phyloP scores from a whole-genome alignment of 1,140 invertebrate species.

The Meloidogyne hapla region DNA sequence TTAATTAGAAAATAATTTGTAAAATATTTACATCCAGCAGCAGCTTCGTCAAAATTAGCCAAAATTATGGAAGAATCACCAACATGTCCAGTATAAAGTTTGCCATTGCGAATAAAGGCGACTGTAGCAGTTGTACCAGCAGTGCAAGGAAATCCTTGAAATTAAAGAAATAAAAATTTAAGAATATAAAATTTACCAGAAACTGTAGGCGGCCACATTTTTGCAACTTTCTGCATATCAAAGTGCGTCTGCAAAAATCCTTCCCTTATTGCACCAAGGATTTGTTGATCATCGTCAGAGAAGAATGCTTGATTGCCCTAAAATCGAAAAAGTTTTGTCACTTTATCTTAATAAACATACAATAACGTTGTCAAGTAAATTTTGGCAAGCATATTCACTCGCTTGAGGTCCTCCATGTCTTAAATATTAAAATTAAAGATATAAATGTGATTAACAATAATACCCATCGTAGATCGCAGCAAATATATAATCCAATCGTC shows the following conservation, averaged over 20 bases:
- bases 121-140: slow-evolving; percentile 39
- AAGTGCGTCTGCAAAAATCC: slow-evolving; percentile 33
- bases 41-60: slow-evolving; percentile 22
- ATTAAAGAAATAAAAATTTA: slow-evolving; percentile 6
- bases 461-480: slow-evolving; percentile 34
- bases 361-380: slow-evolving; percentile 37
- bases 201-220: slow-evolving; percentile 33
- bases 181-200: slow-evolving; percentile 31
- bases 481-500: slow-evolving; percentile 34
- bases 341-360: slow-evolving; percentile 3
- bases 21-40: slow-evolving; percentile 21
- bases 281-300: slow-evolving; percentile 34
- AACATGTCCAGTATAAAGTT: slow-evolving; percentile 42
- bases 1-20: background rate
- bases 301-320: slow-evolving; percentile 33
- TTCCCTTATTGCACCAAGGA: slow-evolving; percentile 26
- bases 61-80: slow-evolving; percentile 40
- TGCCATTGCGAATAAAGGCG: slow-evolving; percentile 39
- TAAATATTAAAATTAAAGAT: background rate
- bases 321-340: slow-evolving; percentile 11
- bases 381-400: slow-evolving; percentile 34
- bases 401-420: slow-evolving; percentile 25
- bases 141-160: slow-evolving; percentile 29
- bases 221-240: slow-evolving; percentile 26
- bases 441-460: background rate